Conservation (phyloP, 2,888 invertebrate genomes). For the Lycia hirtaria region DNA sequence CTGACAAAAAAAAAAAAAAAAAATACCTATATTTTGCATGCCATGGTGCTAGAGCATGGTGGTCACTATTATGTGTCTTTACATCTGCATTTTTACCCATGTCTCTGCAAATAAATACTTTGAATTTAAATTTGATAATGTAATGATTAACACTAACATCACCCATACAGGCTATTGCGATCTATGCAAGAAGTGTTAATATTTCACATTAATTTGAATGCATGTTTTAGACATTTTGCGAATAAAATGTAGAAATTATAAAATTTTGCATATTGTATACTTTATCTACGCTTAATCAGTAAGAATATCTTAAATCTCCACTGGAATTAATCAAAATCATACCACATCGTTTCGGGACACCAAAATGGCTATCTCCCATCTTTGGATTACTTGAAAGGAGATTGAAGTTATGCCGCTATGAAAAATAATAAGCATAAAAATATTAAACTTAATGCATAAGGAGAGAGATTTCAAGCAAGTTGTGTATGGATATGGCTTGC, state of each 20-base stretch:
- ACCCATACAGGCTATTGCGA: no score
- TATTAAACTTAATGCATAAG: constrained; percentile 2
- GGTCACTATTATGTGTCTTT: no score
- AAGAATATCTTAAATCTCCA: constrained; percentile 24
- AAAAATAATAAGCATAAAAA: constrained; percentile 19
- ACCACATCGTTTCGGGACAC: constrained; percentile 31
- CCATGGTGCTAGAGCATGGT: no score
- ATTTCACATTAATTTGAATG: no score
- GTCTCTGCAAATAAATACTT: no score
- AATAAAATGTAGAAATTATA: background rate
- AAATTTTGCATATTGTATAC: constrained; percentile 1
- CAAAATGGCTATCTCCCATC: constrained; percentile 38
- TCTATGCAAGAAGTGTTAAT: no score
- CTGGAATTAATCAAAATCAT: constrained; percentile 36
- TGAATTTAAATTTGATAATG: no score
- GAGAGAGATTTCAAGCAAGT: constrained; percentile 12
- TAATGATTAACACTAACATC: no score
- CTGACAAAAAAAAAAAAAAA: no score
- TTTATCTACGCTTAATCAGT: constrained; percentile 10
- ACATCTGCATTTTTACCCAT: no score
- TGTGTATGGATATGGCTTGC: background rate
- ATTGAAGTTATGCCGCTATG: constrained; percentile 29
- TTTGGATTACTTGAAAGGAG: constrained; percentile 27
- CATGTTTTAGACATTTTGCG: no score
- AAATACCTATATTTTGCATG: no score